Evolutionary conservation across 1,140 invertebrate genomes (phyloP).

Genomic region (Caenorhabditis inopinata): DNA sequence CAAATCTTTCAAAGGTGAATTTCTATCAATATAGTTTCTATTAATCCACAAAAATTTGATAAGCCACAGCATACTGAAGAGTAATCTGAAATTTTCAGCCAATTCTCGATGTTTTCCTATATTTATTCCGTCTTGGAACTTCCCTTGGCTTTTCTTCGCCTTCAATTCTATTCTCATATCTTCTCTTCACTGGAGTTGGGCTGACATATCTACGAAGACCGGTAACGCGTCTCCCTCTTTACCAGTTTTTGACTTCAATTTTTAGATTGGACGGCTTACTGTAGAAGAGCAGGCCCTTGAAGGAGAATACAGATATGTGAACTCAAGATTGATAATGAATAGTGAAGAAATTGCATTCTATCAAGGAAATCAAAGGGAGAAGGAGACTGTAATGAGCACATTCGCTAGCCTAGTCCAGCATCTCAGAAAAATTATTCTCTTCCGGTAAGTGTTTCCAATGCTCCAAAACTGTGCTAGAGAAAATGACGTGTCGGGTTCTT

Average conservation of each 20-base stretch:
- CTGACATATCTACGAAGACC: conserved; percentile 73
- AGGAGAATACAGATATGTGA: conserved; percentile 94
- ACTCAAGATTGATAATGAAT: conserved; percentile 91
- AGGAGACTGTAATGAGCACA: conserved; percentile 78
- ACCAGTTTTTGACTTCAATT: conserved; percentile 67
- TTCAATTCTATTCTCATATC: conserved; percentile 67
- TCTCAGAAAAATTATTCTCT: conserved; percentile 83
- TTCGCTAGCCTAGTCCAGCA: conserved; percentile 86
- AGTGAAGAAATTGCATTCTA: conserved; percentile 98
- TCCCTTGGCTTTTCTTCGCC: conserved; percentile 76
- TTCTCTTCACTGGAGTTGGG: conserved; percentile 58
- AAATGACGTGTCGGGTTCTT: too few species aligned
- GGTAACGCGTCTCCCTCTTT: conserved; percentile 76
- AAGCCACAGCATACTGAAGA: too few species aligned
- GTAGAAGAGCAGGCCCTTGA: conserved; percentile 91
- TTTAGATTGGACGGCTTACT: conserved; percentile 82
- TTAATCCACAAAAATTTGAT: too few species aligned
- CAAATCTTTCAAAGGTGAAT: conserved; percentile 84
- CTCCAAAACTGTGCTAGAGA: too few species aligned
- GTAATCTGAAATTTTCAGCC: conserved; percentile 75
- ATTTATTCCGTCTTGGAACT: conserved; percentile 83
- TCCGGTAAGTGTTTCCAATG: conserved; percentile 69
- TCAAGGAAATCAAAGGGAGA: conserved; percentile 75
- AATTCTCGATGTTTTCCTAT: conserved; percentile 86
- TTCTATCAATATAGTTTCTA: background rate